Evolutionary conservation across 2,888 invertebrate genomes (phyloP).

Genomic region (Liopterus haemorrhoidalis): DNA sequence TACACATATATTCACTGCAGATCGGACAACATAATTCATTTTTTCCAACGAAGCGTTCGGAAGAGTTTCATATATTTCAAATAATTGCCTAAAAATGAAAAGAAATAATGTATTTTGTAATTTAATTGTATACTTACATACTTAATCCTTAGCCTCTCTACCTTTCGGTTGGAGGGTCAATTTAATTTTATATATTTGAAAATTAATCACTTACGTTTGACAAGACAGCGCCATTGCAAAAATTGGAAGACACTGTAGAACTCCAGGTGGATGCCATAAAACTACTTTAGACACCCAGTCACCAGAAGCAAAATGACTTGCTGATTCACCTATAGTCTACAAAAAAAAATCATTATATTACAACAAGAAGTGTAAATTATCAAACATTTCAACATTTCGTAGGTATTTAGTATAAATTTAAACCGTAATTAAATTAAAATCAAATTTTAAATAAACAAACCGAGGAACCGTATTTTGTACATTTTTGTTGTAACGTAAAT

Average conservation of each 20-base stretch:
- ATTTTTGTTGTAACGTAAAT: too few species aligned
- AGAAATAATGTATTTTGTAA: neutral
- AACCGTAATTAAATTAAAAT: too few species aligned
- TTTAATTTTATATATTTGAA: too few species aligned
- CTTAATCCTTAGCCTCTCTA: too few species aligned
- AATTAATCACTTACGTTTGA: slow-evolving; percentile 73
- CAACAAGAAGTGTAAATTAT: too few species aligned
- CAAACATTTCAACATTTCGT: too few species aligned
- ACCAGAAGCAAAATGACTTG: slow-evolving; percentile 63
- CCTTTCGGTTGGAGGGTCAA: too few species aligned
- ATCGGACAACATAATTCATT: slow-evolving; percentile 80
- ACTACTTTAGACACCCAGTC: slow-evolving; percentile 69
- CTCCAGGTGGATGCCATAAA: slow-evolving; percentile 77
- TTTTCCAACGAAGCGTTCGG: slow-evolving; percentile 82
- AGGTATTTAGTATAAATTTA: too few species aligned
- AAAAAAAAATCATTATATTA: slow-evolving; percentile 31
- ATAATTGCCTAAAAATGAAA: slow-evolving; percentile 64
- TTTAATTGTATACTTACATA: too few species aligned
- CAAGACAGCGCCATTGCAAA: slow-evolving; percentile 96
- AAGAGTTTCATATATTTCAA: slow-evolving; percentile 87
- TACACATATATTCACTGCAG: slow-evolving; percentile 88
- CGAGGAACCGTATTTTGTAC: too few species aligned
- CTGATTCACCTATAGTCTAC: slow-evolving; percentile 74
- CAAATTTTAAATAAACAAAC: too few species aligned
- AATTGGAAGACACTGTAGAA: slow-evolving; percentile 89